Percentiles rank a stretch among this genome's conserved stretches.
Evolutionary conservation across 2,888 invertebrate species (phyloP).

Genomic region (Conistra vaccinii): DNA sequence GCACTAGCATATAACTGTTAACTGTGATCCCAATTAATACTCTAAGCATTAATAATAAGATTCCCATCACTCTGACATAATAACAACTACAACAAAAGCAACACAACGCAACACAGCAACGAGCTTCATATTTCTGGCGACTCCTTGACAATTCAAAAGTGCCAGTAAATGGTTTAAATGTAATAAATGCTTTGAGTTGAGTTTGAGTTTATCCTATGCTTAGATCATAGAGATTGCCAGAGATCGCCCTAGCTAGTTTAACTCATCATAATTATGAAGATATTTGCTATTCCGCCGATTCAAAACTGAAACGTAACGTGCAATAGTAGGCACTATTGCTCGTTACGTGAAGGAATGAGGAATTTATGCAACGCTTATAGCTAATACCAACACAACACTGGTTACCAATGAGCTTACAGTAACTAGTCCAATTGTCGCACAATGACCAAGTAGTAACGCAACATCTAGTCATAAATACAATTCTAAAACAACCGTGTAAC

Average conservation of each 20-base stretch:
- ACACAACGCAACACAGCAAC: no score
- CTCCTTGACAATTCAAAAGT: no score
- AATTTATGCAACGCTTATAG: neutral
- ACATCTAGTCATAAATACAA: constrained; percentile 21
- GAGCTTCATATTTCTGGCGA: no score
- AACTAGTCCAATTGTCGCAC: constrained; percentile 1
- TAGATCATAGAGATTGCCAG: neutral
- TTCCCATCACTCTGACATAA: no score
- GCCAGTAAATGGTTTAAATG: no score
- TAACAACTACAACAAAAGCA: no score
- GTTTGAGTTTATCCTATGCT: no score
- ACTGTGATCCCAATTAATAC: neutral
- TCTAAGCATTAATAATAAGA: neutral
- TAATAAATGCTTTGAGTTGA: no score
- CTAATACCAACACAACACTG: neutral
- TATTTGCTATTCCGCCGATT: neutral
- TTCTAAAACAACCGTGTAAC: constrained; percentile 29
- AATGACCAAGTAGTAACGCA: constrained; percentile 3
- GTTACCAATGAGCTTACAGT: constrained; percentile 12
- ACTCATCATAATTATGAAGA: neutral
- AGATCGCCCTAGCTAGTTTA: neutral
- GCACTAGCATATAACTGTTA: neutral
- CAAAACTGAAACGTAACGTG: neutral
- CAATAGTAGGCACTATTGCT: neutral
- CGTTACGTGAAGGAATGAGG: neutral